Conservation (phyloP, 2,113 vertebrate species). For the Scophthalmus maximus region DNA sequence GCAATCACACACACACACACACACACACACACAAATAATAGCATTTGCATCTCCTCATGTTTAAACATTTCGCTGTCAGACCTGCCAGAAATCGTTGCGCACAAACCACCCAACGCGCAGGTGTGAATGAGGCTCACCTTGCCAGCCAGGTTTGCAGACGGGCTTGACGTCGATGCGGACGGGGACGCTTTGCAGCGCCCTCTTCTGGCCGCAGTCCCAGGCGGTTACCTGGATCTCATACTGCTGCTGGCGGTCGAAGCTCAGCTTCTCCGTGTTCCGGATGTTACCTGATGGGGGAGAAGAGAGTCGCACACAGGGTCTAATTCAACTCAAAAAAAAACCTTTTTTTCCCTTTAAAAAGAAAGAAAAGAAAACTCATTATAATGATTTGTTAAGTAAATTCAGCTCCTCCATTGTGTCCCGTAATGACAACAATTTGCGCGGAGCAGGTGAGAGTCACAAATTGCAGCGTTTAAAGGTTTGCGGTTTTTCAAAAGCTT, state of each 20-base stretch:
- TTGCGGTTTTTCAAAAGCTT: too few species aligned
- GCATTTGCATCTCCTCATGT: constrained; percentile 22
- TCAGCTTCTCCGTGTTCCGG: constrained; percentile 95
- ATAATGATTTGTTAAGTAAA: too few species aligned
- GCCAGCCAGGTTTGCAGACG: constrained; percentile 97
- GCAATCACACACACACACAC: constrained; percentile 4
- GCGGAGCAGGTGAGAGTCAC: too few species aligned
- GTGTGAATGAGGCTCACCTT: constrained; percentile 83
- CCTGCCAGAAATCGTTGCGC: background rate
- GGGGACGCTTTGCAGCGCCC: constrained; percentile 85
- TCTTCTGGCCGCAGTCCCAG: constrained; percentile 96
- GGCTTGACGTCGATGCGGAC: constrained; percentile 94
- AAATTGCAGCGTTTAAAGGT: too few species aligned
- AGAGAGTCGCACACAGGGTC: constrained; percentile 4
- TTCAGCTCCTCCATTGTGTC: too few species aligned
- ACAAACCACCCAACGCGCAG: background rate
- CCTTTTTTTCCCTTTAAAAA: too few species aligned
- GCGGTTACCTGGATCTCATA: constrained; percentile 95
- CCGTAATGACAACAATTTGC: too few species aligned
- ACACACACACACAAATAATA: constrained; percentile 24
- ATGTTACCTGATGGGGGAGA: constrained; percentile 87
- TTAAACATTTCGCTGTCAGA: constrained; percentile 6
- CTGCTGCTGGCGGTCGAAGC: constrained; percentile 89
- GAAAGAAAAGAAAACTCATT: background rate
- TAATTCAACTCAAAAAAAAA: background rate